Evolutionary conservation across 2,113 vertebrate species (phyloP), one percentile per base, ranked within the genome.

Genomic region (Mus spicilegus): DNA sequence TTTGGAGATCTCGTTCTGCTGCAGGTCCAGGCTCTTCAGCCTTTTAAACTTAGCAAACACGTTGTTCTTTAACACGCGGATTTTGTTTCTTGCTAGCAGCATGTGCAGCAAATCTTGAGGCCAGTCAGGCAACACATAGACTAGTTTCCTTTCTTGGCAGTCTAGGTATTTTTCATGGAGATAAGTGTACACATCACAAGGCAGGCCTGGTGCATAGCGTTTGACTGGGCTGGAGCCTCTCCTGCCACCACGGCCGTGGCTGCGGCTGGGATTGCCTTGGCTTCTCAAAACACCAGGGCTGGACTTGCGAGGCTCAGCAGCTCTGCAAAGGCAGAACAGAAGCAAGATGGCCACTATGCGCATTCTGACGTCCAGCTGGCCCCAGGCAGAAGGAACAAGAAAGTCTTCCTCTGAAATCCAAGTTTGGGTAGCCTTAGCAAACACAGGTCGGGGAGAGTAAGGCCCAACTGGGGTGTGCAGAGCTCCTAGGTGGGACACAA

Each of bases 1-100:
- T 98, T 98, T 99, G 90, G 99, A 98, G 96, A 99, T 99, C 90
- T 98, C 98, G 46, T 99, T 99, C 97, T 99, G 99, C 95, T 99
- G 99, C 82, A 99, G 99, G 98, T 99, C 99, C 96, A 99, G 97
- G 92, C 99, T 99, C 97, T 99, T 99, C 87, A 99, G 97, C 97
- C 97, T 98, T 76, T 97, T 98, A 95, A 99, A 99, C 96, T 98
- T 98, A 80, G 99, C 98, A 98, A 99, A 99, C 98, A 99, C 99
- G 95, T 99, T 99, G 96, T 99, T 98, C 97, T 99, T 99, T 97
- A 99, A 54, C 93, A 99, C 98, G 89, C 99, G 98, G 94, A 99
- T 99, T 93, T 98, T 99, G 96, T 99, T 99, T 97, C 99, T 99
- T 19, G 99, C 99, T 94, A 99, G 97, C 33, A 99, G 98, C 98